Evolutionary conservation across 2,113 vertebrate genomes (phyloP), one percentile per base, ranked within the genome.

Genomic region (Psittacula cyanocephala): DNA sequence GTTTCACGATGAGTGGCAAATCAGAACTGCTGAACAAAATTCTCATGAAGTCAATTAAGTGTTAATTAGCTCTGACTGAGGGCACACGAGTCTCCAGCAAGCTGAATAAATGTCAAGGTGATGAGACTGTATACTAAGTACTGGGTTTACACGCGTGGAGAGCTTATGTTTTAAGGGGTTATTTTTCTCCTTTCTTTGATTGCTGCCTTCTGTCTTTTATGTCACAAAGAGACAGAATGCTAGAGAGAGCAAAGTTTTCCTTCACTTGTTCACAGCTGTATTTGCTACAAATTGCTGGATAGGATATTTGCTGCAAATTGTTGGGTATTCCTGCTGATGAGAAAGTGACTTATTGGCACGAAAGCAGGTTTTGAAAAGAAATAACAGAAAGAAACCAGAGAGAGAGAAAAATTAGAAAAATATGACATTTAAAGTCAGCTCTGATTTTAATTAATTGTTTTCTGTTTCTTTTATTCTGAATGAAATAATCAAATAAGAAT

Each of bases 21-120:
- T 89, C 90, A 86, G 88, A 97, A 97, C 44, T 81, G 72, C 76
- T 93, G 82, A 85, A 86, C 60, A 70, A 95, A 95, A 97, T 93
- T 90, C 94, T 96, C 77, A 53, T 86, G 92, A 94, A 91, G 93
- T 97, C 82, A 77, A 91, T 94, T 97, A 93, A 97, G 85, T 84
- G 89, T 96, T 97, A 97, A 98, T 98, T 96, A 97, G 91, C 91
- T 97, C 93, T 96, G 93, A 94, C 94, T 96, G 95, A 70, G 95
- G 96, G 96, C 88, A 91, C 96, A 96, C 3, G 0, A 93, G 71
- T 94, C 90, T 95, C 87, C 78, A 89, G 91, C 75, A 85, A 89
- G 94, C 88, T 94, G 93, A 97, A 97, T 97, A 97, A 97, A 96
- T 96, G 96, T 94, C 95, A 97, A 97, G 91, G 96, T 94, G 97